Base-by-base conservation (phyloP, 2,797 vertebrate genomes). In the Paratrypauchen microcephalus region DNA sequence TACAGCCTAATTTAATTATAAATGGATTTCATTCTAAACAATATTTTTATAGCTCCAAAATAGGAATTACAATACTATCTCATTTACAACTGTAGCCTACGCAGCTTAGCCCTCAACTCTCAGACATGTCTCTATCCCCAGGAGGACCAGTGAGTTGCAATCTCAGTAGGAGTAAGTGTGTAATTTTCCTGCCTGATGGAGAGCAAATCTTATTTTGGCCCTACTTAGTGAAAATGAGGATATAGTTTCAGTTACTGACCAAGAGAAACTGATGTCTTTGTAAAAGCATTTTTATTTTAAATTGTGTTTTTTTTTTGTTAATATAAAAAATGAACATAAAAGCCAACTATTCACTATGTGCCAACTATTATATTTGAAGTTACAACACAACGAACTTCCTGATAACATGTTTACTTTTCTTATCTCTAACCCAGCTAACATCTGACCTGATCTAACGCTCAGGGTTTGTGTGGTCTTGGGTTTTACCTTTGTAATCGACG, bases 401-500 rank as follows among this genome's bases (percentile, higher is more conserved):
- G 24, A 68, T 12, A 21, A 47, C 3, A 5, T 18, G 7, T 61
- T 70, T 47, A 28, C 69, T 9, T 71, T 30, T 54, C 32, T 63
- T 62, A 65, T 74, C 36, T 48, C 55, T 21, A 8, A 32, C 68
- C 57, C 15, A 0, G 3, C n/a, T 63, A 18, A 19, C 26, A 26
- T 19, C 8, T 5, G 7, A 23, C 32, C 13, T 2, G 13, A n/a
- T n/a, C n/a, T n/a, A n/a, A n/a, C n/a, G 45, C 26, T 70, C 23
- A 69, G 39, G 67, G 19, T 19, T 1, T 24, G 57, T 41, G 21
- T 58, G 0, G 36, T 36, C 71, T 70, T 75, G 5, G 72, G 52
- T 81, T 86, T 94, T 95, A 93, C 97, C 97, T 96, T 94, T 91
- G 84, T 95, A 94, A 93, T 99, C 95, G 70, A 98, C 68, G 18